Base-by-base conservation (phyloP, 2,797 vertebrate species). In the Mus spretus region DNA sequence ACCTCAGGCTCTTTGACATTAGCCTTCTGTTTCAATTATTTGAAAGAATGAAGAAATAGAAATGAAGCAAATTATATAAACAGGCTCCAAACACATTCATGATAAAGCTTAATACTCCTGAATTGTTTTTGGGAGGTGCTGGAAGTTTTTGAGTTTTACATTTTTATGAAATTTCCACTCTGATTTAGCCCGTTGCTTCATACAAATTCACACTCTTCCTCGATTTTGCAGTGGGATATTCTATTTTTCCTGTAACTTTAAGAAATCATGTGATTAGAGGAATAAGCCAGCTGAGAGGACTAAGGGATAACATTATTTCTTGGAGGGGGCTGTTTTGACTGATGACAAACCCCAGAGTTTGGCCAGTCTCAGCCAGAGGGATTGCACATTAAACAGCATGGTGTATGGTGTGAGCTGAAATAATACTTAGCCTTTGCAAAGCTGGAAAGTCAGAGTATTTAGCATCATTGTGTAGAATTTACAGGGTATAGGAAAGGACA, bases 391-490 rank as follows among this genome's bases (percentile, higher is more conserved):
- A 82, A 92, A 87, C 37, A 92, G 67, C 65, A 40, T 59, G 87
- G 37, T 22, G 1, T 75, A 59, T 17, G 77, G 28, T 31, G 2
- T 70, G 63, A 17, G 34, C 26, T 37, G 37, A 92, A 96, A 19
- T 65, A 75, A 37, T 59, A 4, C 0, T 7, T 88, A 37, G 7
- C 55, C 10, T 86, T 12, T 65, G 19, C 28, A 44, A 59, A 67
- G 47, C 53, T 96, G 53, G 2, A 80, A 50, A 74, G 93, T 50
- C 44, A 85, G 92, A n/a, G 22, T 86, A 86, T 72, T 72, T 92
- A 28, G 7, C 26, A 57, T 37, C 53, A 70, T 10, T 72, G 2
- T 85, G 37, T 15, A 82, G 81, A 81, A 78, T 0, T 84, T 67
- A 24, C 0, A 44, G 47, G 85, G 28, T 22, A 6, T 0, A 4